Conservation (phyloP, 2,797 vertebrate genomes). For the Liparis tanakae region DNA sequence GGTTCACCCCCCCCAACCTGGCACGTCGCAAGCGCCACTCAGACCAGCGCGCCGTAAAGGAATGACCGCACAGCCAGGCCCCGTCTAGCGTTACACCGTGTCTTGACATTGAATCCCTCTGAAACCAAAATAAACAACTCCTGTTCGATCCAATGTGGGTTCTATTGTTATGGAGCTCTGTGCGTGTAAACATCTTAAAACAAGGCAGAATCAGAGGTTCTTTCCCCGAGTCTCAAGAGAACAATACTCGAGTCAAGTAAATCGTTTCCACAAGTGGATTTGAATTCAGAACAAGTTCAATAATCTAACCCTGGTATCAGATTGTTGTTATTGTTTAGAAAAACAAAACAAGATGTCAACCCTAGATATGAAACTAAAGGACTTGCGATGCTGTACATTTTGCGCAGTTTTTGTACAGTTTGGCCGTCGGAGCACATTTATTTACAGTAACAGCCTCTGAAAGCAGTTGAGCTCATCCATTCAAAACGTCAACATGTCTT, state of each 20-base stretch:
- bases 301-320: conserved; percentile 16
- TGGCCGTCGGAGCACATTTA: conserved; percentile 6
- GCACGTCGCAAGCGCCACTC: conserved; percentile 35
- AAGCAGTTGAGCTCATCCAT: conserved; percentile 43
- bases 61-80: neutral
- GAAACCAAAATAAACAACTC: neutral
- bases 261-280: conserved; percentile 34
- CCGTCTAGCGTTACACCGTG: neutral
- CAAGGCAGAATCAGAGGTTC: conserved; percentile 34
- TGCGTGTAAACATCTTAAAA: conserved; percentile 42
- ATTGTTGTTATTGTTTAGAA: conserved; percentile 10
- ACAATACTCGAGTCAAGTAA: conserved; percentile 33
- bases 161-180: conserved; percentile 30
- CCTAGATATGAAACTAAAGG: neutral
- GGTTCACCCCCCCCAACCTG: conserved; percentile 50
- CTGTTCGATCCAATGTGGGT: conserved; percentile 20
- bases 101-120: neutral
- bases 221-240: conserved; percentile 33
- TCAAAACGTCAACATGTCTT: conserved; percentile 19
- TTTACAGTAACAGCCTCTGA: conserved; percentile 29
- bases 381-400: neutral
- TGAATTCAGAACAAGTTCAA: conserved; percentile 43
- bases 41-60: conserved; percentile 41
- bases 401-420: neutral
- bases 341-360: conserved; percentile 29